Conservation (phyloP, 2,797 vertebrate genomes). For the Denticeps clupeoides region DNA sequence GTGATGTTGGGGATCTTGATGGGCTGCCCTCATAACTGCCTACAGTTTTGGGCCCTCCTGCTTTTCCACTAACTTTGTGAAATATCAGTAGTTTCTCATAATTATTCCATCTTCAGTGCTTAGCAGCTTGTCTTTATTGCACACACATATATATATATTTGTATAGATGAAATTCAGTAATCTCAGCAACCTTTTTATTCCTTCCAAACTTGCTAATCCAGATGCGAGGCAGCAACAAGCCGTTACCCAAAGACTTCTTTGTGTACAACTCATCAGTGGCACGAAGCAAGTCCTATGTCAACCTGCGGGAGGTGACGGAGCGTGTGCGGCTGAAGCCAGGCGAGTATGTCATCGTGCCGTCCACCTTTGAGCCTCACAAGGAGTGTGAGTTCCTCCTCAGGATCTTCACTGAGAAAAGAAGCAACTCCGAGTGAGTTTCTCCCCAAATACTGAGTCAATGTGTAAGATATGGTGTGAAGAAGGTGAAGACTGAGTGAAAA, state of each 20-base stretch:
- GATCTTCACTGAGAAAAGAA: slow-evolving; percentile 93
- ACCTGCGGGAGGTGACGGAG: slow-evolving; percentile 88
- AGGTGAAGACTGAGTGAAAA: not conserved
- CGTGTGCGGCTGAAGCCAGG: slow-evolving; percentile 83
- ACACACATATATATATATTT: too few relatives aligned
- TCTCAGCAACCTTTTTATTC: not conserved
- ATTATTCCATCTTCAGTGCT: too few relatives aligned
- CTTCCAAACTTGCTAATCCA: slow-evolving; percentile 32
- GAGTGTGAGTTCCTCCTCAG: slow-evolving; percentile 93
- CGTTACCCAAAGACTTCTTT: slow-evolving; percentile 91
- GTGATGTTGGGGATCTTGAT: not conserved
- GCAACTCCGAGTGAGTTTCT: slow-evolving; percentile 78
- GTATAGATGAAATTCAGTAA: not conserved
- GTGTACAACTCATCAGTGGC: slow-evolving; percentile 87
- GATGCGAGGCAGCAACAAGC: slow-evolving; percentile 78
- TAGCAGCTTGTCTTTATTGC: too few relatives aligned
- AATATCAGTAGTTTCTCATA: too few relatives aligned
- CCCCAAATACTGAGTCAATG: not conserved
- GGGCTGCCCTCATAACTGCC: not conserved
- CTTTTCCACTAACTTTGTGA: too few relatives aligned
- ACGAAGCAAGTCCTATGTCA: slow-evolving; percentile 83
- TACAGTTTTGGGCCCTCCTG: not conserved
- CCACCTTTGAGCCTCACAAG: slow-evolving; percentile 80
- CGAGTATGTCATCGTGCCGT: slow-evolving; percentile 84
- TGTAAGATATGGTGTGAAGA: not conserved